Percentiles rank a stretch among this genome's conserved stretches.
Conservation (phyloP, 2,888 invertebrate genomes). For the Terebella lapidaria region DNA sequence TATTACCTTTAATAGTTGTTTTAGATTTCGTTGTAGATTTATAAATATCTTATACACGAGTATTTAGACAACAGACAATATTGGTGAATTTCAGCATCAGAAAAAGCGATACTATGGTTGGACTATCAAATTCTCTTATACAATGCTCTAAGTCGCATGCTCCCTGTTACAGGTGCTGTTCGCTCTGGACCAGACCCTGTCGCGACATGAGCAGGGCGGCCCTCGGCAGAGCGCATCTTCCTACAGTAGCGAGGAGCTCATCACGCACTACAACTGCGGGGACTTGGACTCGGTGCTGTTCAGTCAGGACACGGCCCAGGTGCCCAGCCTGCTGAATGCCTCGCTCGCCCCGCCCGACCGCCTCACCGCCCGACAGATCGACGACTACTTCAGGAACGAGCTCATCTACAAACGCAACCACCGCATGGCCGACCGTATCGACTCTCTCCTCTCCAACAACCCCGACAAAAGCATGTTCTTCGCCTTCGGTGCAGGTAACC, state of each 20-base stretch:
- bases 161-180: constrained; percentile 50
- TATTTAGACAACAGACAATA: too few relatives aligned
- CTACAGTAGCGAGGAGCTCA: constrained; percentile 52
- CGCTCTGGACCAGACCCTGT: constrained; percentile 55
- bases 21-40: too few relatives aligned
- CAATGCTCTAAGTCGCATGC: too few relatives aligned
- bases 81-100: too few relatives aligned
- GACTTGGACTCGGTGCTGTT: constrained; percentile 53
- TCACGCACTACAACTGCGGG: constrained; percentile 56
- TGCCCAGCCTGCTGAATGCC: constrained; percentile 45
- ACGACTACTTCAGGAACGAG: constrained; percentile 56
- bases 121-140: too few relatives aligned
- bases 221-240: constrained; percentile 27
- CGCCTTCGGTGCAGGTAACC: constrained; percentile 58
- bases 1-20: too few relatives aligned
- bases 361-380: constrained; percentile 48
- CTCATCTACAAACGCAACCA: constrained; percentile 57
- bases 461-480: constrained; percentile 57
- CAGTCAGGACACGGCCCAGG: constrained; percentile 47
- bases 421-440: constrained; percentile 56
- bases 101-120: too few relatives aligned
- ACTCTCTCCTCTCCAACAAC: constrained; percentile 51
- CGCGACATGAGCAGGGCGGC: constrained; percentile 51
- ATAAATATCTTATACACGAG: too few relatives aligned
- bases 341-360: constrained; percentile 37